phyloP scores from a whole-genome alignment of 1,140 invertebrate species.

The Leptopilina clavipes region DNA sequence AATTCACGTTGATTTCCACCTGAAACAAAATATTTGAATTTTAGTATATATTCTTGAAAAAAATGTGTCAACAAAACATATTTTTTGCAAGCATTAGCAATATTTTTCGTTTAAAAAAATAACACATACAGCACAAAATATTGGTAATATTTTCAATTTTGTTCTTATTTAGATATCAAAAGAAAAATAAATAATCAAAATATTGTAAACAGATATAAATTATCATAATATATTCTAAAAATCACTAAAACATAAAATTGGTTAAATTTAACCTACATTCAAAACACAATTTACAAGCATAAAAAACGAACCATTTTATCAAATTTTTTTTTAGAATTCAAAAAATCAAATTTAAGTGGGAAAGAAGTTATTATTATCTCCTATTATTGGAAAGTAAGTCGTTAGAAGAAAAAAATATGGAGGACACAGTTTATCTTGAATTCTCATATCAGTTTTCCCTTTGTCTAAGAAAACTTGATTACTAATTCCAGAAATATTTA shows the following conservation, averaged over 20 bases:
- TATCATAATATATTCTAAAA: too few species aligned
- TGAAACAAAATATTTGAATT: conserved; percentile 48
- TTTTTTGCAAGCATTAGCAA: too few species aligned
- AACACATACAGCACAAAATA: too few species aligned
- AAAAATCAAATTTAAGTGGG: background rate
- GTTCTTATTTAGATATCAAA: too few species aligned
- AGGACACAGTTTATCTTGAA: conserved; percentile 37
- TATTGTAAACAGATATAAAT: too few species aligned
- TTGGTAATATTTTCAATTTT: too few species aligned
- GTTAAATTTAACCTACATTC: too few species aligned
- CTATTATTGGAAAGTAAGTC: background rate
- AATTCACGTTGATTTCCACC: conserved; percentile 82
- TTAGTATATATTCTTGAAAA: conserved; percentile 7
- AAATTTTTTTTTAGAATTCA: background rate
- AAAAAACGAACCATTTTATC: too few species aligned
- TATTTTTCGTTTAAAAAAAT: too few species aligned
- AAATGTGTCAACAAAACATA: background rate
- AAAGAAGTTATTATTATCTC: conserved; percentile 2
- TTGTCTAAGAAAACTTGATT: conserved; percentile 33
- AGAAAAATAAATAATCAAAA: too few species aligned
- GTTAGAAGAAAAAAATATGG: conserved; percentile 14
- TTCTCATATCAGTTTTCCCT: conserved; percentile 14
- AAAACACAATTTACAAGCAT: too few species aligned
- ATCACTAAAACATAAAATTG: too few species aligned
- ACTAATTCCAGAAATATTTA: background rate